Evolutionary conservation across 2,797 vertebrate species (phyloP), one percentile per base, ranked within the genome.

Genomic region (Microhierax caerulescens): DNA sequence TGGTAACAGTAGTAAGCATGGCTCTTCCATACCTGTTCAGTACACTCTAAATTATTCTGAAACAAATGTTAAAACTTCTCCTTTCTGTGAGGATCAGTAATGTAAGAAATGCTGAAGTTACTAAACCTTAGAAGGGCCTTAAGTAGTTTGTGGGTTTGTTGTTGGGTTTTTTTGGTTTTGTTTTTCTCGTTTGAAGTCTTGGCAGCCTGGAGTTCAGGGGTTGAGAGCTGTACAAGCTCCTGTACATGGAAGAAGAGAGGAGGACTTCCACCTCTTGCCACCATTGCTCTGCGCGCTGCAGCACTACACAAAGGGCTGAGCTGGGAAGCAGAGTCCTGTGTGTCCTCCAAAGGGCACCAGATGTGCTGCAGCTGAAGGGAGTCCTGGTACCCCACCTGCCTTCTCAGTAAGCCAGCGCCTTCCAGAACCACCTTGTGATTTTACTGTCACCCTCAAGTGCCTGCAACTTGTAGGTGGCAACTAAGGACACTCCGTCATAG

Each of bases 1-100:
- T 59, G 43, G n/a, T 24, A 70, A 15, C 25, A 37, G 59, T 1
- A 11, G 48, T 12, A 3, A 17, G 36, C 6, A 2, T 1, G 11
- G 34, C 24, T 32, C 13, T 79, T 77, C 39, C 21, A 2, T 41
- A 20, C 28, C 32, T 64, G 63, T 87, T 45, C 54, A 47, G 24
- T 57, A 59, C 5, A 4, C n/a, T 78, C 13, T 41, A 6, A 75
- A 81, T 20, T 24, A 22, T 32, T 32, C 64, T 32, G 63, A 79
- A 68, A 69, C 16, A 73, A 73, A 22, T 6, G 1, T 12, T 22
- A 21, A 6, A 54, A 37, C 22, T 43, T 51, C 34, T 34, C 3
- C 4, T 53, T 85, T 73, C 41, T 37, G 9, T 68, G 37, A 25
- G 18, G 28, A 50, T 59, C 20, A 36, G 36, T 13, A 73, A 34